These are phyloP conservation scores for Hippoglossus hippoglossus DNA, from an alignment of 2,797 vertebrate genomes.

Conservation along the genomic window DNA sequence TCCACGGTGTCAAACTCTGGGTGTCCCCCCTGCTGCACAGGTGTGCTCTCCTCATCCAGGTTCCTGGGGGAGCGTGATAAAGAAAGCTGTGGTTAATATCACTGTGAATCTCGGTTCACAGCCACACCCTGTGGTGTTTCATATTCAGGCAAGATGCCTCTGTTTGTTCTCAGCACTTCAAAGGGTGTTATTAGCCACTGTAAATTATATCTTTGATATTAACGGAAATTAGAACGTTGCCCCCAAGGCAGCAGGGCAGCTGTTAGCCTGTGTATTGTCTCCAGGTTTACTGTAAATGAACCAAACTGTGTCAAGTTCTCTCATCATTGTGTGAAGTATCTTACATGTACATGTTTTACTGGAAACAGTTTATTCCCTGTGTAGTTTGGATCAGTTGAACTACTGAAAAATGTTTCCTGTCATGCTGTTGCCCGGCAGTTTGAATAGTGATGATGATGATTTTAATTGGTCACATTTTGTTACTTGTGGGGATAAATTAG, in stretches of 20 bases:
- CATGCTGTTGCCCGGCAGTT: too few relatives aligned
- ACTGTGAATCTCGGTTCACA: conserved; percentile 12
- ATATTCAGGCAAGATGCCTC: background rate
- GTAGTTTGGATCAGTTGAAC: background rate
- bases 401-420: background rate
- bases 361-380: too few relatives aligned
- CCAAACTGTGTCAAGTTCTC: background rate
- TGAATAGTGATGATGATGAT: background rate
- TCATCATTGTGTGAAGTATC: too few relatives aligned
- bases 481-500: background rate
- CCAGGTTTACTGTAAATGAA: background rate
- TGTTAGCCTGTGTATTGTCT: background rate
- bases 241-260: background rate
- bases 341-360: too few relatives aligned
- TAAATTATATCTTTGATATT: conserved; percentile 5
- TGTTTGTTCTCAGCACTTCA: conserved; percentile 35
- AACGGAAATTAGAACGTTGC: conserved; percentile 4
- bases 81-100: conserved; percentile 22
- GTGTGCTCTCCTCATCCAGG: conserved; percentile 78
- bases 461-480: background rate
- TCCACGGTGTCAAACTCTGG: conserved; percentile 77
- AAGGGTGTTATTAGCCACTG: conserved; percentile 28
- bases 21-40: conserved; percentile 77
- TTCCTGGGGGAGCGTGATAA: conserved; percentile 54
- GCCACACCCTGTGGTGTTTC: conserved; percentile 25